Evolutionary conservation across 1,140 invertebrate species (phyloP), one percentile per base, ranked within the genome.

Genomic region (Acromyrmex echinatior): DNA sequence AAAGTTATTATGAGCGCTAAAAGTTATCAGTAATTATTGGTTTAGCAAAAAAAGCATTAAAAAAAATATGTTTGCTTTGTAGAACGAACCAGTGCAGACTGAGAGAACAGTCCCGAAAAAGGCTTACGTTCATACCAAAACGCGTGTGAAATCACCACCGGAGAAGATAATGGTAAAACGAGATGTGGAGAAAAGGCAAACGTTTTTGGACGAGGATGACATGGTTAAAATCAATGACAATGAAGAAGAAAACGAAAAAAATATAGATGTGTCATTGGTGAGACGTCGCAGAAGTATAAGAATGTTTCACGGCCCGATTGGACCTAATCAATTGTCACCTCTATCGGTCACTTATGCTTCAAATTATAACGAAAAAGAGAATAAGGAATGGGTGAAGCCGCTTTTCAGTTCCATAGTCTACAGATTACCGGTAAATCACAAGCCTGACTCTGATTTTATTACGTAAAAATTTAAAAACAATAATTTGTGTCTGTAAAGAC

Each of bases 381-480:
- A 98, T 93, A 96, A 95, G 49, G 97, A 97, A 90, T 99, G 97
- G 97, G 98, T 99, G 2, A 98, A 98, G 62, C 99, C 99, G 0
- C 96, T 98, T 39, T 99, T 99, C 95, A 99, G 98, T 76, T 98
- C 97, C 35, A 98, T 99, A 85, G 99, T 99, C 10, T 99, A 99
- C 93, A 95, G 95, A 88, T 95, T 96, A 49, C 95, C 96, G 87
- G 96, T 97, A 93, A 93, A 94, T 92, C 66, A 14, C 39, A n/a
- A 39, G 3, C 1, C 25, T 58, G 18, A 35, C 5, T 58, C 1
- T 39, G 10, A 58, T 39, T 74, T 53, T 73, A 53, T 71, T 25
- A n/a, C 4, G 0, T 7, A 71, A 31, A 31, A 31, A 31, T 3
- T 70, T 49, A 1, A 28, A 21, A 62, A 63, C 14, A 25, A 77